Conservation (phyloP, 2,113 vertebrate genomes). For the Hyaena hyaena region DNA sequence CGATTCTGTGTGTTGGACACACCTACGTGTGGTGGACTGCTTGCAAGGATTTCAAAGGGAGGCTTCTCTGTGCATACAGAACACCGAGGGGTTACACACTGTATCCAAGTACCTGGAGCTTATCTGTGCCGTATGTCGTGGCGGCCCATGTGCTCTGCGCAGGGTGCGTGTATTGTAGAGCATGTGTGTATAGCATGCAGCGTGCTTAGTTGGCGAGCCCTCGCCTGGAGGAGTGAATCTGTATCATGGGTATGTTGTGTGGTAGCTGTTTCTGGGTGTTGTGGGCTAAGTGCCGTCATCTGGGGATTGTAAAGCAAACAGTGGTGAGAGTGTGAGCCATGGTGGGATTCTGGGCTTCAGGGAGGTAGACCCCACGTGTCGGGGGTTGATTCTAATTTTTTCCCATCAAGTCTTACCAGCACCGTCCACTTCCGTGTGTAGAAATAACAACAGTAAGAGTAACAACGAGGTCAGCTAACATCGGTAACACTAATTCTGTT, state of each 20-base stretch:
- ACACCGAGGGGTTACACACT: too few relatives aligned
- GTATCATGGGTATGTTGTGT: not conserved
- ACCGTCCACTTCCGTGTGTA: not conserved
- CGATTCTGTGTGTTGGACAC: not conserved
- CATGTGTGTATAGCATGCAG: not conserved
- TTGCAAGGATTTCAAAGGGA: not conserved
- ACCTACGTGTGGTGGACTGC: not conserved
- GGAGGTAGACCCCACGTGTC: not conserved
- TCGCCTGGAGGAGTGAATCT: not conserved
- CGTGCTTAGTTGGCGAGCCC: not conserved
- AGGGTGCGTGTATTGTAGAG: not conserved
- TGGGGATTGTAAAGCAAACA: not conserved
- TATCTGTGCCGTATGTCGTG: not conserved
- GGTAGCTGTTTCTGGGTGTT: not conserved
- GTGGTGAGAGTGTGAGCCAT: not conserved
- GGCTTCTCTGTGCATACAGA: too few relatives aligned
- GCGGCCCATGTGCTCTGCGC: not conserved
- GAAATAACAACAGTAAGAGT: not conserved
- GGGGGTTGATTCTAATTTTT: not conserved
- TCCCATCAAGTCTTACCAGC: constrained; percentile 24
- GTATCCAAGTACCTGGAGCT: too few relatives aligned
- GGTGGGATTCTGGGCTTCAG: not conserved
- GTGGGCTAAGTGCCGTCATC: not conserved
- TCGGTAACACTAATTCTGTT: not conserved
- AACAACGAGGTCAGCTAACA: not conserved